These are phyloP conservation scores for Anticlea derivata DNA, from an alignment of 2,888 invertebrate genomes.

Conservation along the genomic window DNA sequence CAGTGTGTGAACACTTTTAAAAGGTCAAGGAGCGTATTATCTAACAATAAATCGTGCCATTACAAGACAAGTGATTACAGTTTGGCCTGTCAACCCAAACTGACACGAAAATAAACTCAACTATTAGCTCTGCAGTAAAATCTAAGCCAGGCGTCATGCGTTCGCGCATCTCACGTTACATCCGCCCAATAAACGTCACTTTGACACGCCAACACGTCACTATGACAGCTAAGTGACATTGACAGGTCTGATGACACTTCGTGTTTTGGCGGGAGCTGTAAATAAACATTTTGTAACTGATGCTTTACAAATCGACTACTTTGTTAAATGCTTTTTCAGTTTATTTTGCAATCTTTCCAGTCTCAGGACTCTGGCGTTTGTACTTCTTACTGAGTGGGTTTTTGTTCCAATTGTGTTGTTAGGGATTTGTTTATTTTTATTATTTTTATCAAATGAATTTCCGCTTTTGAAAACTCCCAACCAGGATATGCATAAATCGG, in stretches of 20 bases:
- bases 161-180: constrained; percentile 44
- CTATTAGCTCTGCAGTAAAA: constrained; percentile 25
- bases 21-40: too few species aligned
- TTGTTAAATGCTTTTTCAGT: constrained; percentile 37
- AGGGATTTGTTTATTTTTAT: too few species aligned
- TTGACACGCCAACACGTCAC: constrained; percentile 29
- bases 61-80: neutral
- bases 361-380: neutral
- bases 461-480: too few species aligned
- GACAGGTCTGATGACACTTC: constrained; percentile 31
- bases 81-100: constrained; percentile 1
- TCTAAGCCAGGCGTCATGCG: constrained; percentile 34
- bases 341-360: constrained; percentile 30
- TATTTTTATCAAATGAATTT: too few species aligned
- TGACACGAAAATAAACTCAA: constrained; percentile 22
- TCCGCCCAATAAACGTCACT: constrained; percentile 54
- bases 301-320: constrained; percentile 31
- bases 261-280: constrained; percentile 19
- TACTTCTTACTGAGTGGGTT: too few species aligned
- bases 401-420: too few species aligned
- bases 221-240: constrained; percentile 31
- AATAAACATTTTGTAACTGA: constrained; percentile 30
- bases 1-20: too few species aligned
- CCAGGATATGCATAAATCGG: too few species aligned
- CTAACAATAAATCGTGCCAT: neutral